phyloP scores from a whole-genome alignment of 1,140 invertebrate genomes.

The Holotrichia oblita region DNA sequence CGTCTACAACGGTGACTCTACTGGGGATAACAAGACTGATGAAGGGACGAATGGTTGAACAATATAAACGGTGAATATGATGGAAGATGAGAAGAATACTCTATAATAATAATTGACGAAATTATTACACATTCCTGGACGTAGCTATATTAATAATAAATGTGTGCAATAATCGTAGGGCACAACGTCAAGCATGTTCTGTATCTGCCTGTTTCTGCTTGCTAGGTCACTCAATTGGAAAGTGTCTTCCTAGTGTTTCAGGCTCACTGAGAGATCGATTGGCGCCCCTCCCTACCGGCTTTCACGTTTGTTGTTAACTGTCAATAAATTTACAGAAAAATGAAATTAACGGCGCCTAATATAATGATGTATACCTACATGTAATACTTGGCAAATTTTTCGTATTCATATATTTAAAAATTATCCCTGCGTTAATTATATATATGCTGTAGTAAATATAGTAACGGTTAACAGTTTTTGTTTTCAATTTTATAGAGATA shows the following conservation, averaged over 20 bases:
- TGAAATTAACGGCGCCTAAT: neutral
- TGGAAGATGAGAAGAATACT: conserved; percentile 12
- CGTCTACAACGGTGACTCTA: conserved; percentile 52
- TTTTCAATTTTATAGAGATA: no score
- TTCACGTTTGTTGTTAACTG: conserved; percentile 40
- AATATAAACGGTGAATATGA: conserved; percentile 33
- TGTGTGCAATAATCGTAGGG: conserved; percentile 49
- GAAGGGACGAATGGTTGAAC: conserved; percentile 45
- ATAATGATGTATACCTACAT: conserved; percentile 7
- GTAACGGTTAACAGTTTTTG: conserved; percentile 32
- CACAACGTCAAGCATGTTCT: conserved; percentile 46
- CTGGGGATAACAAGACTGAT: conserved; percentile 51
- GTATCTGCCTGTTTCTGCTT: conserved; percentile 47
- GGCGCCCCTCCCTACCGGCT: conserved; percentile 48
- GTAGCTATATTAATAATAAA: conserved; percentile 50
- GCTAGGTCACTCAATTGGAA: conserved; percentile 48
- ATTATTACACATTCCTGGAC: conserved; percentile 53
- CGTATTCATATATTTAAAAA: conserved; percentile 12
- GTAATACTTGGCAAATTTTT: conserved; percentile 30
- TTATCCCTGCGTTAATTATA: neutral
- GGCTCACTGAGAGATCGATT: conserved; percentile 41
- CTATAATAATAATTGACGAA: conserved; percentile 30
- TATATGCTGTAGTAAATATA: conserved; percentile 33
- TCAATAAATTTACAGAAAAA: conserved; percentile 28
- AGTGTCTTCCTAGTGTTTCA: conserved; percentile 55